Evolutionary conservation across 64 coral and sea anemone species (phyloP), one percentile per base, ranked within the genome.

Genomic region (Orbicella faveolata): DNA sequence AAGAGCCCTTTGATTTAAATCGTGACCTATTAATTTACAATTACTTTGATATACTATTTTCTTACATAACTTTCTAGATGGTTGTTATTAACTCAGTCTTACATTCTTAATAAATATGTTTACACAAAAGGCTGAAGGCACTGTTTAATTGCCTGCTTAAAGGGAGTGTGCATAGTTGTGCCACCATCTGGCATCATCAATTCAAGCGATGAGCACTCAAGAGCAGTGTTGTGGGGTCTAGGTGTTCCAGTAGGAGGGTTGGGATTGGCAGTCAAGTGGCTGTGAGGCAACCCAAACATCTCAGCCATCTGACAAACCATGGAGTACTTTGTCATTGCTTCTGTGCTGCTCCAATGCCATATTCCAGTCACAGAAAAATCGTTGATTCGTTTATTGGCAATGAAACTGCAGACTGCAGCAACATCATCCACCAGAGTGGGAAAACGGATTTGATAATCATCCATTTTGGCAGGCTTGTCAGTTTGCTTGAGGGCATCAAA

Each of bases 371-470:
- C 9, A 21, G 89, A 73, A 30, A 21, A 44, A 21, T 86, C 67
- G 19, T 30, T 34, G 12, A 79, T 48, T 53, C 83, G 88, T 76
- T 79, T 85, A 21, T 92, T 59, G 26, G 73, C 54, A 80, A 98
- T 91, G 72, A 89, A 86, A 75, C 34, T 75, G 63, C 92, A 94
- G 12, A 94, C 86, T 63, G 55, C 34, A 14, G 89, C 92, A 75
- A 98, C 44, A 39, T 98, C 96, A 73, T 94, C 92, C 81, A 89
- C 89, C 51, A 83, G 81, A 20, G 96, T 98, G 19, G 96, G 96
- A 41, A 92, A 91, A 6, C 96, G 77, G 73, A 94, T 87, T 34
- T 89, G 85, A 87, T 94, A 98, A 74, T 98, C 93, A 77, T 94
- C 90, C 64, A 94, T 86, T 74, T 72, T 76, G 52, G 33, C 41